Conservation (phyloP, 2,888 invertebrate species). For the Noctua janthe region DNA sequence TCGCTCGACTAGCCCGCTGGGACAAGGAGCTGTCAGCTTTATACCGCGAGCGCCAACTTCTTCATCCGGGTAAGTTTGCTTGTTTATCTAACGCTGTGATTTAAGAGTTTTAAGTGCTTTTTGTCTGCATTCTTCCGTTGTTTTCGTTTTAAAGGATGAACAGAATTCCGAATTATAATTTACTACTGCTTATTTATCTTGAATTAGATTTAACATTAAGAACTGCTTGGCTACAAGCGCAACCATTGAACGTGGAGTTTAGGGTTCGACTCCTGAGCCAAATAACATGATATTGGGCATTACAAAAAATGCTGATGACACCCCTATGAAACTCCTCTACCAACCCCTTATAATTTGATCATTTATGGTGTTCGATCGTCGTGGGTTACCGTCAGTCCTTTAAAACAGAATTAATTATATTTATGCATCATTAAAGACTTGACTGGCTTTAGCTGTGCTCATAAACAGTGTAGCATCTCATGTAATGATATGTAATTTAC, state of each 20-base stretch:
- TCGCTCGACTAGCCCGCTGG: constrained; percentile 90
- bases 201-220: not conserved
- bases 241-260: not conserved
- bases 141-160: constrained; percentile 37
- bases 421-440: not conserved
- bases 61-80: constrained; percentile 88
- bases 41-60: constrained; percentile 89
- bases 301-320: not conserved
- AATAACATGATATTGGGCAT: not conserved
- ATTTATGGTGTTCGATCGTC: not conserved
- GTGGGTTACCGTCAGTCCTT: not conserved
- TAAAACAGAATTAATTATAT: not conserved
- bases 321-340: not conserved
- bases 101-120: constrained; percentile 51
- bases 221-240: not conserved
- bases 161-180: not conserved
- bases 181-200: constrained; percentile 16
- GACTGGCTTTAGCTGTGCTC: not conserved
- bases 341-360: not conserved
- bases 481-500: not conserved
- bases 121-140: constrained; percentile 26
- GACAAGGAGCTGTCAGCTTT: constrained; percentile 87
- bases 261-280: not conserved
- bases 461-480: too few relatives aligned
- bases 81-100: constrained; percentile 52